phyloP scores from a whole-genome alignment of 2,888 invertebrate genomes.

The Digitonthophagus gazella region DNA sequence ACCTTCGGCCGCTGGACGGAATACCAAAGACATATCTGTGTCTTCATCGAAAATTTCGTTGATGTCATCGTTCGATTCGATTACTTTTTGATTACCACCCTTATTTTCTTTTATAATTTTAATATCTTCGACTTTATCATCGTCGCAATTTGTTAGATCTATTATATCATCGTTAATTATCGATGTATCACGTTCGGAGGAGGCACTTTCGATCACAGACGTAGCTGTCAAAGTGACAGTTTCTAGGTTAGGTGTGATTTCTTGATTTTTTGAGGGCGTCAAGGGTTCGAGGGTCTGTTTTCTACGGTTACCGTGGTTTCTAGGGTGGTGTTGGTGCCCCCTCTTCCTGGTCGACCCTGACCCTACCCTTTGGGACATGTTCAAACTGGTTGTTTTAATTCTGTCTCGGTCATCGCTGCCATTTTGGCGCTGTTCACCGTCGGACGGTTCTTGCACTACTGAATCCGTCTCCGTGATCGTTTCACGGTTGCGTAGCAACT shows the following conservation, averaged over 20 bases:
- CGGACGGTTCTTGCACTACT: slow-evolving; percentile 26
- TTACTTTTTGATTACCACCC: slow-evolving; percentile 31
- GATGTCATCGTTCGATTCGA: slow-evolving; percentile 32
- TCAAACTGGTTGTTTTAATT: slow-evolving; percentile 27
- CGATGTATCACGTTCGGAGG: slow-evolving; percentile 38
- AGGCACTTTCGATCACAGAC: slow-evolving; percentile 38
- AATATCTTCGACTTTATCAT: slow-evolving; percentile 36
- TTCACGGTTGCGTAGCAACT: slow-evolving; percentile 17
- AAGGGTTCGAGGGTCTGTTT: slow-evolving; percentile 55
- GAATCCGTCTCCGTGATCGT: slow-evolving; percentile 7
- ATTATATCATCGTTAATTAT: no score
- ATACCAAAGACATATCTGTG: slow-evolving; percentile 45
- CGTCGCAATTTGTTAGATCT: slow-evolving; percentile 51
- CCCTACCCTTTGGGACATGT: slow-evolving; percentile 62
- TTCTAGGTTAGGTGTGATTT: slow-evolving; percentile 26
- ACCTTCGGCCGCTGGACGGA: slow-evolving; percentile 51
- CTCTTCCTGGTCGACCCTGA: slow-evolving; percentile 64
- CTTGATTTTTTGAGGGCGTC: slow-evolving; percentile 19
- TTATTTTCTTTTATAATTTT: no score
- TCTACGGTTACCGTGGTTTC: slow-evolving; percentile 53
- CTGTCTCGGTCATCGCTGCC: slow-evolving; percentile 40
- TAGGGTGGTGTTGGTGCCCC: slow-evolving; percentile 75
- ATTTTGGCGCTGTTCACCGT: slow-evolving; percentile 41
- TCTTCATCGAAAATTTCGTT: slow-evolving; percentile 31
- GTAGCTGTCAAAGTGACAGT: slow-evolving; percentile 24